These are phyloP conservation scores for Regulus satrapa DNA, from an alignment of 2,113 vertebrate genomes.

Conservation along the genomic window DNA sequence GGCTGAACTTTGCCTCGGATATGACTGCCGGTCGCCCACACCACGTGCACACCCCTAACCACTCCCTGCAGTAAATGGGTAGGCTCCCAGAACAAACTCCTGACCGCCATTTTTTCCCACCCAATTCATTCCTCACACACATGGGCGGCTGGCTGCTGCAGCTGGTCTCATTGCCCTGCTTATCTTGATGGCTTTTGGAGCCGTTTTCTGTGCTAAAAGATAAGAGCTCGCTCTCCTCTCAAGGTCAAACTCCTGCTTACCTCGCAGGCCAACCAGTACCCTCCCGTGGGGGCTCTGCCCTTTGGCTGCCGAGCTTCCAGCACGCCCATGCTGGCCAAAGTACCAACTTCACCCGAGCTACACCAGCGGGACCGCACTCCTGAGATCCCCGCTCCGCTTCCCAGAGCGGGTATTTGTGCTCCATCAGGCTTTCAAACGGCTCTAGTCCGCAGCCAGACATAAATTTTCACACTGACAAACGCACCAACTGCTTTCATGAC, in stretches of 20 bases:
- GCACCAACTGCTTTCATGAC: neutral
- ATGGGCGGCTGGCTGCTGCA: accelerated
- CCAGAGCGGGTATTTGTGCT: accelerated
- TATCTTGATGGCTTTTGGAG: neutral
- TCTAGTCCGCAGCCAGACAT: neutral
- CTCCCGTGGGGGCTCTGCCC: neutral
- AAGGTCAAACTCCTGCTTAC: neutral
- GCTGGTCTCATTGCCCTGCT: neutral
- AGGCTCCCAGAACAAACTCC: neutral
- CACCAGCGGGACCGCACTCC: neutral
- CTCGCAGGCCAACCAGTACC: neutral
- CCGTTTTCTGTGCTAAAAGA: neutral
- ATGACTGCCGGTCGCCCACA: accelerated
- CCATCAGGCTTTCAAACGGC: accelerated
- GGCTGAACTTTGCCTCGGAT: neutral
- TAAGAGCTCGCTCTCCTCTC: neutral
- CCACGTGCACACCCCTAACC: neutral
- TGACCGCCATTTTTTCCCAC: neutral
- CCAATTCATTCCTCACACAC: neutral
- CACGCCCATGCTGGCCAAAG: neutral
- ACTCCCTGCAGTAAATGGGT: neutral
- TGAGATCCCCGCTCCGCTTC: neutral
- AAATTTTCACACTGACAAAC: neutral
- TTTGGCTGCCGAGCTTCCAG: neutral
- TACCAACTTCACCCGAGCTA: neutral